A percentile compares a stretch with the other conserved stretches of the same genome.
Evolutionary conservation across 2,113 vertebrate genomes (phyloP).

Genomic region (pig (Sus scrofa)): DNA sequence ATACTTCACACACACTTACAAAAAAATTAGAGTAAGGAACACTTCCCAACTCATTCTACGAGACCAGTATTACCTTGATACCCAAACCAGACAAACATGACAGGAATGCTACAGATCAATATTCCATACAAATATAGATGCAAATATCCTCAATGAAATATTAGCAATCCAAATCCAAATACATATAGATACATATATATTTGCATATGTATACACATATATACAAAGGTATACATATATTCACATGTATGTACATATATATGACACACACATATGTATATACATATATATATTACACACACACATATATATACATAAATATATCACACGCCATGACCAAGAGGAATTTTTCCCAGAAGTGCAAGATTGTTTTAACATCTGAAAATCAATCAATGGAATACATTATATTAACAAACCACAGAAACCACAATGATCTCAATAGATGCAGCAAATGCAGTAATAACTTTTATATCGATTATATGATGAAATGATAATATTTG

Average conservation of each 20-base stretch:
- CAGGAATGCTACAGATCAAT: not conserved
- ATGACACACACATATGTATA: too few species aligned
- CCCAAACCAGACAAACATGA: conserved; percentile 2
- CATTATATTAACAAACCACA: conserved; percentile 1
- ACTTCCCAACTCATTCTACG: not conserved
- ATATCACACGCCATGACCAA: too few species aligned
- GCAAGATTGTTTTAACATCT: not conserved
- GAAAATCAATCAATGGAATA: not conserved
- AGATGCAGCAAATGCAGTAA: not conserved
- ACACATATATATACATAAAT: too few species aligned
- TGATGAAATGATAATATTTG: not conserved
- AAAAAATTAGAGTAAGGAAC: conserved; percentile 29
- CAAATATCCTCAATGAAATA: not conserved
- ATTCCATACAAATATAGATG: not conserved
- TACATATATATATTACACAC: too few species aligned
- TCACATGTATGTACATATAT: too few species aligned
- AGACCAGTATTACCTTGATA: not conserved
- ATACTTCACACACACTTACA: not conserved
- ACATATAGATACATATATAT: not conserved
- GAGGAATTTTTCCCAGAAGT: too few species aligned
- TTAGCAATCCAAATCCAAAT: not conserved
- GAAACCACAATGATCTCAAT: not conserved
- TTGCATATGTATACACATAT: not conserved
- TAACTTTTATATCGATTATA: not conserved
- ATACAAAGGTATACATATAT: too few species aligned